phyloP scores from a whole-genome alignment of 2,888 invertebrate genomes.

The Pheosia tremula region DNA sequence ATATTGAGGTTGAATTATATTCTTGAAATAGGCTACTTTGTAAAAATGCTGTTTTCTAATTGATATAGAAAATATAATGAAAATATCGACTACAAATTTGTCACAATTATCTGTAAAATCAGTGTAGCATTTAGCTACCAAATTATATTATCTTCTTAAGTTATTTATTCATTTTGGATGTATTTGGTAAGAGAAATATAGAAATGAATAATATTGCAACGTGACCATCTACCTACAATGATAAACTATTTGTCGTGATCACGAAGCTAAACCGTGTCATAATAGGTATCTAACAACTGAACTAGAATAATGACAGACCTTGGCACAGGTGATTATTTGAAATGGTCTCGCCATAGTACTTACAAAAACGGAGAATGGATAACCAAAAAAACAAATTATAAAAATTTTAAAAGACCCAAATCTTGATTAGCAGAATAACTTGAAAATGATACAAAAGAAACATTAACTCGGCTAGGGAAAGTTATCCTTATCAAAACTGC shows the following conservation, averaged over 20 bases:
- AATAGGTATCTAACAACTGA: constrained; percentile 37
- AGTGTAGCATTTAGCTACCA: too few species aligned
- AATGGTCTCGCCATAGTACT: constrained; percentile 11
- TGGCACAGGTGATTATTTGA: constrained; percentile 31
- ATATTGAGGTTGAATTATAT: too few species aligned
- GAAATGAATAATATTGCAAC: too few species aligned
- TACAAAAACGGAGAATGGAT: neutral
- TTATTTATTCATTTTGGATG: too few species aligned
- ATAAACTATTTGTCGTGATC: neutral
- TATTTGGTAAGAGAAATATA: too few species aligned
- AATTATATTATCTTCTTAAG: too few species aligned
- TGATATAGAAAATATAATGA: neutral
- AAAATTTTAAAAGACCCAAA: neutral
- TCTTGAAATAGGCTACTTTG: constrained; percentile 10
- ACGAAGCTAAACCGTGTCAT: neutral
- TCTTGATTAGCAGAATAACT: too few species aligned
- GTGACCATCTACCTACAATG: neutral
- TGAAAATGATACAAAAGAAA: too few species aligned
- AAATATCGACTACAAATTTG: too few species aligned
- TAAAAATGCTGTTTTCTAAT: neutral
- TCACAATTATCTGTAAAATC: neutral
- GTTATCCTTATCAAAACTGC: too few species aligned
- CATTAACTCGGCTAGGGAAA: too few species aligned
- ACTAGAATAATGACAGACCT: constrained; percentile 63
- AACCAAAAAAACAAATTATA: constrained; percentile 1